Evolutionary conservation across 2,797 vertebrate species (phyloP), one percentile per base, ranked within the genome.

Genomic region (Eremophila alpestris): DNA sequence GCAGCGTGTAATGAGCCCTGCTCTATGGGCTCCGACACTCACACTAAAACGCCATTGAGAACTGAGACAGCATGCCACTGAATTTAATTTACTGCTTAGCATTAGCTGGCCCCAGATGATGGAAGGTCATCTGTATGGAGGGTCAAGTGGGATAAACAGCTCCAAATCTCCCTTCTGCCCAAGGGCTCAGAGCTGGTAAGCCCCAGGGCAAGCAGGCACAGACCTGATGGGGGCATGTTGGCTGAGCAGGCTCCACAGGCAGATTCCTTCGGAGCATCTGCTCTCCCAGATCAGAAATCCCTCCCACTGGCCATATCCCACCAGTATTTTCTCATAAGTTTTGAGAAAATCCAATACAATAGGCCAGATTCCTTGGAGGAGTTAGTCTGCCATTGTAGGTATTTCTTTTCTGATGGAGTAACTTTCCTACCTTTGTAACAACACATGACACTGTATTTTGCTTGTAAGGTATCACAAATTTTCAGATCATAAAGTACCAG

Each of bases 51-150:
- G 0, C 85, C 94, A 76, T 94, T 96, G 95, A 96, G 93, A 88
- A 63, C 87, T 41, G 45, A 95, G 94, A 91, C 93, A 87, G 95
- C 95, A 90, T 95, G 94, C 60, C 78, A 7, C 93, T 90, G 96
- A 94, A 94, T 96, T 94, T 93, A 96, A 96, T 97, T 96, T 94
- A 97, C 89, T 94, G 83, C 94, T 95, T 97, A 93, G 87, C 80
- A 93, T 94, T 94, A 96, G 93, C 89, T 93, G 95, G 93, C 91
- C 89, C 91, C 93, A 91, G 91, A 90, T 86, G 94, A 93, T 86
- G 77, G 93, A 92, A 93, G 95, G 93, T 95, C 94, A 93, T 94
- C 56, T 64, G 68, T 52, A 94, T 77, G 91, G 95, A 96, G 95
- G 91, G 89, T 96, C 83, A 93, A 97, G 93, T 90, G 83, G 91